Base-by-base conservation (phyloP, 2,888 invertebrate species). In the Neelides folsomi region DNA sequence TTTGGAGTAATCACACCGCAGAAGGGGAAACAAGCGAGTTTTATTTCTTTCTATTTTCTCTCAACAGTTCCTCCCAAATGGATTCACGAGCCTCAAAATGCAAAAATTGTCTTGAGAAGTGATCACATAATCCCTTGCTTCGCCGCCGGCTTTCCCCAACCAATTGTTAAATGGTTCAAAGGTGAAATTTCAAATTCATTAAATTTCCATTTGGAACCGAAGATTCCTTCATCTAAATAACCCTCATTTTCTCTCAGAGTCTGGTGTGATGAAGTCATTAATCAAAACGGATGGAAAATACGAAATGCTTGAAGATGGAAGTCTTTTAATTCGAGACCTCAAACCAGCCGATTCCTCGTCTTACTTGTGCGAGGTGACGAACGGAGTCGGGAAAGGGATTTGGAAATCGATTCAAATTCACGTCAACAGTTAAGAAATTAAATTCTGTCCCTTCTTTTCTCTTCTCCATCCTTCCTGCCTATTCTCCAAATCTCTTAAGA, bases 51-150 rank as follows among this genome's bases (percentile, higher is more conserved):
- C n/a, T n/a, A 40, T 1, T n/a, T 39, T 20, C 15, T 38, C 63
- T n/a, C n/a, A n/a, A 6, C 59, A 72, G 71, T 71, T 39, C 69
- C 71, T 2, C 71, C 71, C 16, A 64, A 66, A 34, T 72, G 72
- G 72, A 61, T 68, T 0, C 63, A 65, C 13, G 68, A 68, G 48
- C 71, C 71, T 1, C 60, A 65, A 35, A 68, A 71, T 53, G 65
- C 66, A 6, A 67, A 65, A 53, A 70, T 69, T 4, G 66, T 71
- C 16, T 61, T 70, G 5, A 65, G 67, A 35, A 60, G 66, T 39
- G 64, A 64, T 6, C 67, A 67, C 7, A 56, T 62, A 13, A 51
- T 72, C 1, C 66, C 69, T 58, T 72, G 72, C 53, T 63, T 64
- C 53, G 68, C 70, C 1, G 63, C 63, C 16, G 72, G 71, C 9